phyloP scores from a whole-genome alignment of 2,888 invertebrate species.

The Synergus japonicus region DNA sequence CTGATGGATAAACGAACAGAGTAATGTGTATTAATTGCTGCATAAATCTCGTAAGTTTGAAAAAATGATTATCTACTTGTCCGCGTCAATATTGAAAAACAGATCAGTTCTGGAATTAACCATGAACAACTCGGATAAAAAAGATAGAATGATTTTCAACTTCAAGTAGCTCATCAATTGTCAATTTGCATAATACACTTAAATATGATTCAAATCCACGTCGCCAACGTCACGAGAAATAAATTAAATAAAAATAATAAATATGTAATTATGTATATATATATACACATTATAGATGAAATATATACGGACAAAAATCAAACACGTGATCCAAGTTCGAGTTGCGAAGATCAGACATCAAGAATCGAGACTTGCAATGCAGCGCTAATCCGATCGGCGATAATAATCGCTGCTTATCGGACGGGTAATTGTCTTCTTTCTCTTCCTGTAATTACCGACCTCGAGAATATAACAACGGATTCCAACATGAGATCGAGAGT shows the following conservation, averaged over 20 bases:
- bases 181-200: slow-evolving; percentile 6
- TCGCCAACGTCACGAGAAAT: not conserved
- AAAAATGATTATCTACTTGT: not conserved
- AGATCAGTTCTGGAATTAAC: not conserved
- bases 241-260: not conserved
- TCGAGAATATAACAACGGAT: slow-evolving; percentile 23
- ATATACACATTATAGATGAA: too few relatives aligned
- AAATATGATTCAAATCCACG: not conserved
- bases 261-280: too few relatives aligned
- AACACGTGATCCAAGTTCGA: not conserved
- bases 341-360: not conserved
- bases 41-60: not conserved
- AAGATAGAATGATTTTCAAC: not conserved
- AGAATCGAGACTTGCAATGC: slow-evolving; percentile 19
- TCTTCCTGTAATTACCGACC: slow-evolving; percentile 56
- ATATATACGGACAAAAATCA: not conserved
- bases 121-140: too few relatives aligned
- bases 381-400: slow-evolving; percentile 60
- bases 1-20: too few relatives aligned
- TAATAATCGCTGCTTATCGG: slow-evolving; percentile 58
- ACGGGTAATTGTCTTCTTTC: slow-evolving; percentile 57
- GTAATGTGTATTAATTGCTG: not conserved
- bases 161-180: not conserved
- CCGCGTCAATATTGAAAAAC: not conserved
- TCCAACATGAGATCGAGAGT: not conserved